Conservation (phyloP, 2,113 vertebrate species). For the Himantopus leucocephalus region DNA sequence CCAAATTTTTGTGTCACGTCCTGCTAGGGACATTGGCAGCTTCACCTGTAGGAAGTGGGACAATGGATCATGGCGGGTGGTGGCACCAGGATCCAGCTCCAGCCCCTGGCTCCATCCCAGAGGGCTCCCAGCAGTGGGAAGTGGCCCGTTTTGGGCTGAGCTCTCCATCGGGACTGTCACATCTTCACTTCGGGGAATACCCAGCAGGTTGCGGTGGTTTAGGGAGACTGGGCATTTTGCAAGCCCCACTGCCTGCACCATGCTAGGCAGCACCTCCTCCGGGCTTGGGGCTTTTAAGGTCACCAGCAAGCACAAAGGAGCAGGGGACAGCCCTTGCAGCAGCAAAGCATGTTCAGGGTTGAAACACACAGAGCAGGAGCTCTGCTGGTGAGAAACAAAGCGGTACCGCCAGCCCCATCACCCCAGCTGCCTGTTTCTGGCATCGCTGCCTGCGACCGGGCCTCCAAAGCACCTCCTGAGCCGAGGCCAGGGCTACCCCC, state of each 20-base stretch:
- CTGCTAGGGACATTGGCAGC: background rate
- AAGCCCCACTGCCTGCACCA: background rate
- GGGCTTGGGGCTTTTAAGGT: background rate
- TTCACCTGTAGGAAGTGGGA: background rate
- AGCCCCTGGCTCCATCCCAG: background rate
- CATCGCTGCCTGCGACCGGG: fast-evolving
- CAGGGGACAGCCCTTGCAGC: background rate
- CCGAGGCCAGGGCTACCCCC: background rate
- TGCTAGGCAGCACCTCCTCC: background rate
- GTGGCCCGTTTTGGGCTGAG: background rate
- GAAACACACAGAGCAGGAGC: background rate
- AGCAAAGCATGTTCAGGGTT: background rate
- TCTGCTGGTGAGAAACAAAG: background rate
- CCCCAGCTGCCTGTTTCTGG: background rate
- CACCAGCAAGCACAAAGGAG: background rate
- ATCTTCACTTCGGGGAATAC: background rate
- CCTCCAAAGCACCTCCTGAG: background rate
- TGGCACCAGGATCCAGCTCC: background rate
- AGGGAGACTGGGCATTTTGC: background rate
- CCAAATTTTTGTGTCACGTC: background rate
- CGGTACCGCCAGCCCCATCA: background rate
- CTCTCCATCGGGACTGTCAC: background rate
- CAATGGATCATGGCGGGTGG: fast-evolving
- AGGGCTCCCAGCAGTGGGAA: background rate
- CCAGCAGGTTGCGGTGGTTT: background rate